Percentiles rank a stretch among this genome's conserved stretches.
Evolutionary conservation across 2,113 vertebrate species (phyloP).

Genomic region (Chitala chitala): DNA sequence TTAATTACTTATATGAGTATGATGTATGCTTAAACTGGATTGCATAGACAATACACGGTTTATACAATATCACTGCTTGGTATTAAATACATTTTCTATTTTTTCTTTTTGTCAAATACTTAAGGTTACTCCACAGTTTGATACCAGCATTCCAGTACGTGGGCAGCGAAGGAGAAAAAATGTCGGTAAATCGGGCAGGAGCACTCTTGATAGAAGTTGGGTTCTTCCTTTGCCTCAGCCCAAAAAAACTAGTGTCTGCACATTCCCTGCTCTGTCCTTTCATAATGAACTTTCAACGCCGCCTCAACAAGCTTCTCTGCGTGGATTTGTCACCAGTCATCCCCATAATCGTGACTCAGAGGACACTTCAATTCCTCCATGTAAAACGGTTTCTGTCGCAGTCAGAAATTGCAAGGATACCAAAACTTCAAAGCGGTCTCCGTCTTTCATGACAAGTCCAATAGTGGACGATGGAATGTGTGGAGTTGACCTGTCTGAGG

Average conservation of each 20-base stretch:
- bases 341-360: neutral
- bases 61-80: neutral
- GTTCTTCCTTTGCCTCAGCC: slow-evolving; percentile 29
- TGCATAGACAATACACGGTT: no score
- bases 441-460: slow-evolving; percentile 23
- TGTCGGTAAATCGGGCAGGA: slow-evolving; percentile 29
- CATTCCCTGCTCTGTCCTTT: slow-evolving; percentile 69
- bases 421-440: slow-evolving; percentile 15
- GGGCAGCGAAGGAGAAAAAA: slow-evolving; percentile 36
- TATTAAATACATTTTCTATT: neutral
- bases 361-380: slow-evolving; percentile 11
- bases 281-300: slow-evolving; percentile 36
- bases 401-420: neutral
- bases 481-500: neutral
- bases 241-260: slow-evolving; percentile 54
- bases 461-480: neutral
- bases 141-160: slow-evolving; percentile 32
- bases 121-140: slow-evolving; percentile 81
- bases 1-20: no score
- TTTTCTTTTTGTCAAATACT: neutral
- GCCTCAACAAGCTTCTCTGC: slow-evolving; percentile 19
- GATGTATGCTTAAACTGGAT: no score
- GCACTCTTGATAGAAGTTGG: slow-evolving; percentile 36
- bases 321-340: slow-evolving; percentile 18
- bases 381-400: slow-evolving; percentile 9